A percentile compares a stretch with the other conserved stretches of the same genome.
phyloP scores from a whole-genome alignment of 2,888 invertebrate species.

The Toxonevra muliebris region DNA sequence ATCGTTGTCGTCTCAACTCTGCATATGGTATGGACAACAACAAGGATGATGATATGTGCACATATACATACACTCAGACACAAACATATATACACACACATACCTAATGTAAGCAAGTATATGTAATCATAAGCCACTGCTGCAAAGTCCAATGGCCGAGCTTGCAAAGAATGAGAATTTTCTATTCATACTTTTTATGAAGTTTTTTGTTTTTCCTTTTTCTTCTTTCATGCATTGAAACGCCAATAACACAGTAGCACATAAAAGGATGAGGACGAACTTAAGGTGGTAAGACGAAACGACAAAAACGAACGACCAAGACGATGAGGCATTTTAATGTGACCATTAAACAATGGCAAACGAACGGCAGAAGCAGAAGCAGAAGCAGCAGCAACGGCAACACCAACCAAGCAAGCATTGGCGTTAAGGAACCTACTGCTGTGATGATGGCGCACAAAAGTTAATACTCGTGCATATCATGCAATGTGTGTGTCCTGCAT shows the following conservation, averaged over 20 bases:
- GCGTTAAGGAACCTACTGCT: too few relatives aligned
- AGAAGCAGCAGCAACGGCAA: not conserved
- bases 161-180: conserved; percentile 28
- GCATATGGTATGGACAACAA: not conserved
- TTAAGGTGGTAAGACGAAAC: not conserved
- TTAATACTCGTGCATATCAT: conserved; percentile 2
- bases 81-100: not conserved
- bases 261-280: too few relatives aligned
- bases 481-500: conserved; percentile 26
- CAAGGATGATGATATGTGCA: not conserved
- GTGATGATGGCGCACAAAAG: not conserved
- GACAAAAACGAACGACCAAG: conserved; percentile 32
- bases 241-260: not conserved
- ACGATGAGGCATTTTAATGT: conserved; percentile 56
- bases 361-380: conserved; percentile 35
- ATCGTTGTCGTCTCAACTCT: not conserved
- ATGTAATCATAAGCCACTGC: conserved; percentile 30
- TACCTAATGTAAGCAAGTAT: not conserved
- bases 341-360: conserved; percentile 56
- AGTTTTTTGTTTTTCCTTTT: not conserved
- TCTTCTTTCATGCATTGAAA: not conserved
- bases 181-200: conserved; percentile 40
- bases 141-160: conserved; percentile 42
- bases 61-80: not conserved
- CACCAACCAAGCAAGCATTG: not conserved